Base-by-base conservation (phyloP, 1,140 invertebrate genomes). In the Colletes gigas region DNA sequence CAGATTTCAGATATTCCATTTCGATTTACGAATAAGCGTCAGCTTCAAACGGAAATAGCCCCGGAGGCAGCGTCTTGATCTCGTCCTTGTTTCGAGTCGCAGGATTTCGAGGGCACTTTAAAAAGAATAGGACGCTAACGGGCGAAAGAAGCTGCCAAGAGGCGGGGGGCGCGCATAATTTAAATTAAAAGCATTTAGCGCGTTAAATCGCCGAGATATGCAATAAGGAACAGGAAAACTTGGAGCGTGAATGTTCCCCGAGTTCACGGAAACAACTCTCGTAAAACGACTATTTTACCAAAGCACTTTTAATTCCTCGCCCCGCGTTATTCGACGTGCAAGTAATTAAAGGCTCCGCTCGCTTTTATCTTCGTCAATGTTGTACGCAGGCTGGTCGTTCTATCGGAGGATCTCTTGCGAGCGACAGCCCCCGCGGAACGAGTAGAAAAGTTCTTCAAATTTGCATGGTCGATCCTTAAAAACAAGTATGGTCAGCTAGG, bases 171-270 rank as follows among this genome's bases (percentile, higher is more conserved):
- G 39, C 5, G 39, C 19, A 57, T 79, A 74, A 74, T 74, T 79
- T 74, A 74, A 73, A 66, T 79, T 44, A 74, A 74, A 74, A 66
- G 41, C 62, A 65, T 66, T 73, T 41, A 74, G 8, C 52, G 21
- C 70, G 62, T 79, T 79, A 59, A 73, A 79, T 65, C 71, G 67
- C 14, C 17, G 1, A 79, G 70, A 65, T 79, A 62, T 50, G 78
- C 62, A 73, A 66, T 57, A 79, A 79, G 21, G 59, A 62, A 39
- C n/a, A 10, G 19, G 19, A 3, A 57, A 74, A 79, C 19, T 79
- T 79, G 0, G 10, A 30, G 19, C 78, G 52, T 79, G 74, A 79
- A 79, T 79, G 52, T 71, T 30, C 4, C 12, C 5, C 8, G 17
- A 4, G 30, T 21, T 39, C 12, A 17, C 19, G 60, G 66, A 79